Evolutionary conservation across 1,140 invertebrate genomes (phyloP), one percentile per base, ranked within the genome.

Genomic region (Teleogryllus occipitalis): DNA sequence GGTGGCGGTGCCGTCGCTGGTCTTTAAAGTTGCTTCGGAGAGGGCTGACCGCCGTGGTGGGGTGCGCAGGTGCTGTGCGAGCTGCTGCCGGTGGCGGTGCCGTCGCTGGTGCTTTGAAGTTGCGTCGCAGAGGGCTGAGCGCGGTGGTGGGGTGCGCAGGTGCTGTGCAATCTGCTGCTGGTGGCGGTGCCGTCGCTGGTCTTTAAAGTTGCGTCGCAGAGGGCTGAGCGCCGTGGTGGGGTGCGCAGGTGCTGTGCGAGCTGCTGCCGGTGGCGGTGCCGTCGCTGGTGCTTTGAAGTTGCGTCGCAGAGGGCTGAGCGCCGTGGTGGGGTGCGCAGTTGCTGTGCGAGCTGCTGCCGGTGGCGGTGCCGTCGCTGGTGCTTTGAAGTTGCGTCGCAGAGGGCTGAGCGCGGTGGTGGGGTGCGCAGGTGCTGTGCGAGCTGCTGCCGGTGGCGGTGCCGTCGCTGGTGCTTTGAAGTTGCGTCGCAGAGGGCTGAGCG

Each of bases 221-320:
- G 14, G 81, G 81, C 7, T 82, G 81, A 81, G 75, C 81, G 0
- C 75, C 82, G 74, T 94, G 92, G 84, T 92, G 93, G 83, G 92
- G 93, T 83, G 90, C 92, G 84, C 89, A 90, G 8, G 79, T 79
- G 65, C 84, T 93, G 2, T 91, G 90, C 84, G 92, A 93, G 83
- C 84, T 92, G 5, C 83, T 93, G 8, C 87, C 87, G 8, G 83
- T 86, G 27, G 88, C 87, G 18, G 80, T 93, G 10, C 92, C 92
- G 91, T 90, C 89, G 18, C 84, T 93, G 4, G 86, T 80, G 7
- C 80, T 82, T n/a, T n/a, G n/a, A n/a, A n/a, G n/a, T n/a, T n/a
- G n/a, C n/a, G n/a, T n/a, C n/a, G n/a, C n/a, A n/a, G n/a, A n/a
- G n/a, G n/a, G n/a, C n/a, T n/a, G n/a, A n/a, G n/a, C n/a, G n/a